phyloP scores from a whole-genome alignment of 2,113 vertebrate species.

The Arenaria interpres region DNA sequence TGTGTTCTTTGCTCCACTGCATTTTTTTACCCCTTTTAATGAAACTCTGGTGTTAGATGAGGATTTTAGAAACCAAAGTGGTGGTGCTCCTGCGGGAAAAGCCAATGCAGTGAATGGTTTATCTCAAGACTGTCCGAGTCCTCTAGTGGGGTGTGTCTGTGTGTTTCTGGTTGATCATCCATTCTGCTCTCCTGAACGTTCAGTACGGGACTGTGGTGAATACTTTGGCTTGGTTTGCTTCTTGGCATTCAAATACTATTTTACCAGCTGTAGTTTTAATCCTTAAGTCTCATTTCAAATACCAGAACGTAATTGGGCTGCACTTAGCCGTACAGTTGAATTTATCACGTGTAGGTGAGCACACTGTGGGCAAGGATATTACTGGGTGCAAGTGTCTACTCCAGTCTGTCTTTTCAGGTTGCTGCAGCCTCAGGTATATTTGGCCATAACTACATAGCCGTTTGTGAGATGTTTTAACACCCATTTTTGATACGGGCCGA shows the following conservation, averaged over 20 bases:
- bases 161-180: neutral
- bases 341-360: neutral
- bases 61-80: neutral
- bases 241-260: neutral
- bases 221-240: neutral
- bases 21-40: neutral
- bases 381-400: neutral
- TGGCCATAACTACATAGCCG: neutral
- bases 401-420: neutral
- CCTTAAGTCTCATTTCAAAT: neutral
- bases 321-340: neutral
- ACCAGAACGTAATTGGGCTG: neutral
- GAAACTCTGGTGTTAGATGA: neutral
- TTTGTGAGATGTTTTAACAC: neutral
- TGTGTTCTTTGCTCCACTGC: neutral
- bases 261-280: neutral
- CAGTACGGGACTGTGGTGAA: neutral
- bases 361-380: neutral
- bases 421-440: neutral
- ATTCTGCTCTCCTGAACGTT: neutral
- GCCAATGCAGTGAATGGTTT: neutral
- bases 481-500: fast-evolving
- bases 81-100: neutral
- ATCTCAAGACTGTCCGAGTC: neutral
- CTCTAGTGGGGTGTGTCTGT: neutral